A percentile compares a stretch with the other conserved stretches of the same genome.
These are phyloP conservation scores for Brachymystax lenok DNA, from an alignment of 2,797 vertebrate species.

Conservation along the genomic window DNA sequence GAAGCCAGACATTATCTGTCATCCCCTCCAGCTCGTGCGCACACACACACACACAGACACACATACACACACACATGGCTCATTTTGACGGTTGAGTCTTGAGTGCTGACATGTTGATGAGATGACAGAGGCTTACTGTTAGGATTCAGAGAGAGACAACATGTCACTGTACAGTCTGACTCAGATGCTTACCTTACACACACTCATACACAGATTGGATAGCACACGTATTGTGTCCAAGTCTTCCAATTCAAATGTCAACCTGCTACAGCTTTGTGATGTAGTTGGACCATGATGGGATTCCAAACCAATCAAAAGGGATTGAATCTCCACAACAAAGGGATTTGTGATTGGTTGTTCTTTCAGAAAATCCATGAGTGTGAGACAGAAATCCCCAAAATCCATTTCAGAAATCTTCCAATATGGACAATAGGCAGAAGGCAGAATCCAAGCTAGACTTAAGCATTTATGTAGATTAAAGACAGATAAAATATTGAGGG, in stretches of 20 bases:
- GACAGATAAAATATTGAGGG: conserved; percentile 29
- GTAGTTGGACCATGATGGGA: conserved; percentile 1
- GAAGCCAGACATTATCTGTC: conserved; percentile 49
- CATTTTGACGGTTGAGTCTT: conserved; percentile 29
- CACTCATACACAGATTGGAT: neutral
- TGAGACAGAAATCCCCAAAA: conserved; percentile 24
- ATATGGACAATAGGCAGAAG: neutral
- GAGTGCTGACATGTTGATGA: conserved; percentile 46
- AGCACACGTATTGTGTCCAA: neutral
- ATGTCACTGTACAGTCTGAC: conserved; percentile 36
- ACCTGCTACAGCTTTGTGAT: conserved; percentile 24
- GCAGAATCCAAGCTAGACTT: neutral
- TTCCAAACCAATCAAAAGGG: conserved; percentile 19
- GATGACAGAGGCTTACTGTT: conserved; percentile 17
- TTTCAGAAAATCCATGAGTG: conserved; percentile 19
- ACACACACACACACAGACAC: conserved; percentile 32
- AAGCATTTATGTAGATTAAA: conserved; percentile 41
- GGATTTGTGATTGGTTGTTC: conserved; percentile 24
- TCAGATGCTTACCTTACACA: conserved; percentile 15
- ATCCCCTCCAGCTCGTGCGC: conserved; percentile 15
- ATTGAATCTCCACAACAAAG: conserved; percentile 16
- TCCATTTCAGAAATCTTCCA: conserved; percentile 42
- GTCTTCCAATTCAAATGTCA: conserved; percentile 20
- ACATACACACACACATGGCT: conserved; percentile 13
- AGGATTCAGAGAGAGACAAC: conserved; percentile 41